Conservation (phyloP, 2,113 vertebrate species). For the Aegypius monachus region DNA sequence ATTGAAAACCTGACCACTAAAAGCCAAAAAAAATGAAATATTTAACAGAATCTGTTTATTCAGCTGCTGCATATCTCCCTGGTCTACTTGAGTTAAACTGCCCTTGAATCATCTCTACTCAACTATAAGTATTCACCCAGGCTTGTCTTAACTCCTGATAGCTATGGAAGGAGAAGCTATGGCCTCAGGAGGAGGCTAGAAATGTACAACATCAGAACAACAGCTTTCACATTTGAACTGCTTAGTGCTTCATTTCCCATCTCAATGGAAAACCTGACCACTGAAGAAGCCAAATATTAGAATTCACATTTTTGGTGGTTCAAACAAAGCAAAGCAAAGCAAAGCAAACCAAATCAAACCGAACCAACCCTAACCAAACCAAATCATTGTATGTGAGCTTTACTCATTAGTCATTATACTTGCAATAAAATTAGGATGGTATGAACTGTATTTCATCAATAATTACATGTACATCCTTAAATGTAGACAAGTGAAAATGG, state of each 20-base stretch:
- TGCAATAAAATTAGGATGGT: background rate
- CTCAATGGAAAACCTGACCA: background rate
- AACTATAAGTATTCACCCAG: background rate
- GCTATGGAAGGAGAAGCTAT: background rate
- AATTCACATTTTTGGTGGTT: background rate
- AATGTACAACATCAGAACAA: background rate
- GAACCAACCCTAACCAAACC: background rate
- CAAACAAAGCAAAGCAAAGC: background rate
- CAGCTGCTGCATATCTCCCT: background rate
- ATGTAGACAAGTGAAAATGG: background rate
- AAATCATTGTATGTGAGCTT: background rate
- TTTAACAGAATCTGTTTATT: background rate
- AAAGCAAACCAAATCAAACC: fast-evolving
- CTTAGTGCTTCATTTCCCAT: background rate
- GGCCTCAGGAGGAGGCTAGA: background rate
- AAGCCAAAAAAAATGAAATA: background rate
- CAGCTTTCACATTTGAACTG: background rate
- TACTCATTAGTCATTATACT: background rate
- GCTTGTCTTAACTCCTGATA: background rate
- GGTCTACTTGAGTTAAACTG: background rate
- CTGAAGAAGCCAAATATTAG: background rate
- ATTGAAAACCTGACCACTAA: background rate
- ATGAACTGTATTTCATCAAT: background rate
- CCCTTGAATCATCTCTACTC: background rate
- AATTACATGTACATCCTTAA: background rate